Evolutionary conservation across 92 coral and sea anemone genomes (phyloP), one percentile per base, ranked within the genome.

Genomic region (Epizoanthus scotinus): DNA sequence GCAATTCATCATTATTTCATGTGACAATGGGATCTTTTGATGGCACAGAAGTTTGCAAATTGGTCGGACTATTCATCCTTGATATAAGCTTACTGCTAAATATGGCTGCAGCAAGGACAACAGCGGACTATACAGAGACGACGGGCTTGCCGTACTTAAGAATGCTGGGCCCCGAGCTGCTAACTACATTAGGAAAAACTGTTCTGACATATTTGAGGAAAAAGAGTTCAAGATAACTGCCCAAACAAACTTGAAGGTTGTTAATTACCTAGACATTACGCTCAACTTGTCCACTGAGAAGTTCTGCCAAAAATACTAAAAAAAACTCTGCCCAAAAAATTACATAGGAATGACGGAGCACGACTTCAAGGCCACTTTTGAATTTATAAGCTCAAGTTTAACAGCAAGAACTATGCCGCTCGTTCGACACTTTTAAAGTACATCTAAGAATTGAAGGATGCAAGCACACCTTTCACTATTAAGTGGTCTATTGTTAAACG

Each of bases 261-360:
- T 40, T 15, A 60, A 78, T 27, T 78, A 60, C 54, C 82, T 78
- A 19, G 83, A 78, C 58, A 36, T 78, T 22, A 78, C 71, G 24
- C 59, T 62, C 58, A 53, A 55, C 31, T 27, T 55, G 25, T 52
- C 29, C 29, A 60, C 83, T 17, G 83, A 53, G 58, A 78, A 61
- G 56, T 78, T 36, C 21, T 60, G 40, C 71, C 83, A n/a, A n/a
- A n/a, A n/a, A n/a, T n/a, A n/a, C n/a, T n/a, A n/a, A n/a, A n/a
- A n/a, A n/a, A 42, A 54, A n/a, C 50, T 12, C 20, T 42, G 28
- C 18, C 55, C 20, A n/a, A 78, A 63, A 28, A 31, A 8, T 55
- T 78, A 78, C 72, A 63, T 78, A 6, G 73, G 62, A 78, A 78
- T 38, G 83, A 78, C 73, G 31, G 83, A 62, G 71, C 55, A 17